A percentile compares a stretch with the other conserved stretches of the same genome.
Conservation (phyloP, 2,888 invertebrate species). For the Thysanoteuthis rhombus region DNA sequence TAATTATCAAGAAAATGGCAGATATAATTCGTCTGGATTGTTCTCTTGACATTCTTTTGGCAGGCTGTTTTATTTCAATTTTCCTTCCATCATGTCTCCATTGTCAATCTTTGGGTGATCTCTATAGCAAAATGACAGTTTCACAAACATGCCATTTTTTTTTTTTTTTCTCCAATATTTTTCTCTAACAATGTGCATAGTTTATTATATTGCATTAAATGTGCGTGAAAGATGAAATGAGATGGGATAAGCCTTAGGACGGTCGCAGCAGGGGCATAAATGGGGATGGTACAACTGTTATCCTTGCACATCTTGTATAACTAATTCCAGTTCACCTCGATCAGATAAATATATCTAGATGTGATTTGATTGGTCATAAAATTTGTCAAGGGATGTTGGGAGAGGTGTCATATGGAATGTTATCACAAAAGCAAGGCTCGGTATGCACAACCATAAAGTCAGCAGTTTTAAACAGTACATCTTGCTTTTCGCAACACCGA, state of each 20-base stretch:
- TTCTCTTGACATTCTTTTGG: neutral
- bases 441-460: neutral
- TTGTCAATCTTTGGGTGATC: neutral
- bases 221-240: neutral
- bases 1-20: neutral
- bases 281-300: neutral
- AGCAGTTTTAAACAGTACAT: neutral
- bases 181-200: neutral
- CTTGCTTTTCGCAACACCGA: neutral
- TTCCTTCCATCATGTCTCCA: neutral
- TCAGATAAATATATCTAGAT: slow-evolving; percentile 12
- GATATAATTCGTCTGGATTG: neutral
- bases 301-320: neutral
- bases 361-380: neutral
- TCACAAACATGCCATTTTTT: neutral
- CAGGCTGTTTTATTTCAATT: neutral
- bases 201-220: too few species aligned
- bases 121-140: neutral
- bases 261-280: neutral
- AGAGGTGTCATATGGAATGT: neutral
- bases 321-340: neutral
- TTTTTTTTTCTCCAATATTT: neutral
- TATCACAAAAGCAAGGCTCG: neutral
- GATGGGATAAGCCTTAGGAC: neutral
- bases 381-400: neutral